Base-by-base conservation (phyloP, 1,140 invertebrate genomes). In the Holcopasites calliopsidis region DNA sequence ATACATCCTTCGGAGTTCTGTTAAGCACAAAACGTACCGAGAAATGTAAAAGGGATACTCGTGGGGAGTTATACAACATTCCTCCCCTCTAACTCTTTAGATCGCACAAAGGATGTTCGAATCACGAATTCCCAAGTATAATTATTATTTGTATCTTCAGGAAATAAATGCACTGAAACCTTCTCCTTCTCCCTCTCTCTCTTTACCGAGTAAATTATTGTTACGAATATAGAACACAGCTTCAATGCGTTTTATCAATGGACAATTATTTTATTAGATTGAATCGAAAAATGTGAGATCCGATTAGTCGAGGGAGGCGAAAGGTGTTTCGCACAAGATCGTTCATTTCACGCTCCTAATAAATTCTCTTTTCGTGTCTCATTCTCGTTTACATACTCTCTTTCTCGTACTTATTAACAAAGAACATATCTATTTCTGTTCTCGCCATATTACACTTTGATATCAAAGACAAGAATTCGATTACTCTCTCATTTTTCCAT, bases 231-330 rank as follows among this genome's bases (percentile, higher is more conserved):
- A 35, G 21, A 70, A 60, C 21, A 60, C 47, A 52, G 4, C 26
- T 50, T 52, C 28, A 58, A 50, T n/a, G 44, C n/a, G 35, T 62
- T 40, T 81, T 76, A 65, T 57, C 31, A 75, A 68, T 57, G 44
- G 47, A 38, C 50, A 81, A 77, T 70, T 35, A 76, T 54, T 81
- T 47, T 76, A 65, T 83, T 74, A 74, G 49, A 50, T 64, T 77
- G 66, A 38, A 72, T 76, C 61, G 76, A 75, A 83, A 50, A 83
- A 79, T 26, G 38, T 80, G 42, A 81, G 44, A 69, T 82, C n/a
- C 66, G 49, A 74, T n/a, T 80, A 80, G 40, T 71, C 55, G 60
- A 58, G 49, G 70, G 54, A 80, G 65, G 71, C 50, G 52, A 57
- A 74, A 57, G 66, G 38, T 44, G 40, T 66, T 74, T 66, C 38